phyloP scores from a whole-genome alignment of 2,113 vertebrate genomes.

The Geococcyx californianus region DNA sequence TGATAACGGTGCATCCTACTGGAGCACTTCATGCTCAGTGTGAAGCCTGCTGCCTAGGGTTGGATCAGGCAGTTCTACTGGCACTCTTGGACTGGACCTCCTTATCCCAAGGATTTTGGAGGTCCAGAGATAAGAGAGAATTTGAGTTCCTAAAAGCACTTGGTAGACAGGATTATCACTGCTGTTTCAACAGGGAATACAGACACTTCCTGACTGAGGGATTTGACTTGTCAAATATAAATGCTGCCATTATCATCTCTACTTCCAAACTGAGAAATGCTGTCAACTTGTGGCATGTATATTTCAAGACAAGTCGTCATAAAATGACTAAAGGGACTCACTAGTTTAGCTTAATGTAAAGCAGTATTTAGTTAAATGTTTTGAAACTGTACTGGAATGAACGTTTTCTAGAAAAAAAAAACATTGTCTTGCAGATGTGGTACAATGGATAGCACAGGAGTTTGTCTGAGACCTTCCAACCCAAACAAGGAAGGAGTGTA shows the following conservation, averaged over 20 bases:
- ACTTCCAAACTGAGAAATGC: neutral
- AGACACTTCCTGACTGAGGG: neutral
- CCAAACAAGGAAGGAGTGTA: neutral
- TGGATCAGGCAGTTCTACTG: neutral
- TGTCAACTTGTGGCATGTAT: neutral
- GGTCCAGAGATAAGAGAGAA: neutral
- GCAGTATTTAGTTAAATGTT: neutral
- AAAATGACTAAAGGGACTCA: neutral
- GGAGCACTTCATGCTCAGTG: neutral
- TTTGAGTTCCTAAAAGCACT: neutral
- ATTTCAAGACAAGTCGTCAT: neutral
- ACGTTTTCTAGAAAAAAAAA: neutral
- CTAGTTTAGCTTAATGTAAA: neutral
- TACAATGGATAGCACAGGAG: neutral
- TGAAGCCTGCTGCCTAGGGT: neutral
- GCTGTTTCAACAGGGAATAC: neutral
- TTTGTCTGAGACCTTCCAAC: neutral
- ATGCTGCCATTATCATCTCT: constrained; percentile 18
- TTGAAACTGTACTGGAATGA: neutral
- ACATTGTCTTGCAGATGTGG: neutral
- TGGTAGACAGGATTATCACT: neutral
- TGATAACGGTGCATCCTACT: neutral
- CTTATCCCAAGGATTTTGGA: neutral
- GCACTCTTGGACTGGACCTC: accelerated
- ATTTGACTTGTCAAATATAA: constrained; percentile 32